phyloP scores from a whole-genome alignment of 2,888 invertebrate genomes.

The Celastrina argiolus region DNA sequence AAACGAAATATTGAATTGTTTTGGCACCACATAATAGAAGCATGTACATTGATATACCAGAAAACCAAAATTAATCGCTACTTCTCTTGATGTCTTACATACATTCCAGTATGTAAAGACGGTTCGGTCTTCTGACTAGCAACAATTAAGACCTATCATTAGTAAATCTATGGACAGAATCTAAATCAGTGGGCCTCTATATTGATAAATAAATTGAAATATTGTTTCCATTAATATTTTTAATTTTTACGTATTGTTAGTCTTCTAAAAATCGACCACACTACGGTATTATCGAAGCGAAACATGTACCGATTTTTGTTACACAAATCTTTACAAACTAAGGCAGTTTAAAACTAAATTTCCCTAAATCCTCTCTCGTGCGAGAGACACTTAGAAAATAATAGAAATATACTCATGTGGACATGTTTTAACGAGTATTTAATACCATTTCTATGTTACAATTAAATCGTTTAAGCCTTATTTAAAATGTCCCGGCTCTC shows the following conservation, averaged over 20 bases:
- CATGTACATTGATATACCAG: neutral
- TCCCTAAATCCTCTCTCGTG: neutral
- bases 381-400: neutral
- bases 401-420: slow-evolving; percentile 9
- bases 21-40: neutral
- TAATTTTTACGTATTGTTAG: neutral
- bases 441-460: neutral
- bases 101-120: neutral
- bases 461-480: neutral
- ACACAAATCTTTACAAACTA: neutral
- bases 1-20: neutral
- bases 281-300: neutral
- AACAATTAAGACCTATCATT: neutral
- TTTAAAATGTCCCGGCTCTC: slow-evolving; percentile 10
- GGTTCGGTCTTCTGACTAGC: slow-evolving; percentile 1
- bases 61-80: neutral
- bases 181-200: slow-evolving; percentile 7
- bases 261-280: neutral
- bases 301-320: neutral
- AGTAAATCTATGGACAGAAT: slow-evolving; percentile 6
- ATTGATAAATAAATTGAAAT: neutral
- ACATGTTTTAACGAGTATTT: neutral
- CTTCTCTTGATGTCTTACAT: neutral
- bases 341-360: slow-evolving; percentile 9
- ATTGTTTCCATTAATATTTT: no score